These are phyloP conservation scores for Teleogryllus oceanicus DNA, from an alignment of 2,888 invertebrate genomes.

Conservation along the genomic window DNA sequence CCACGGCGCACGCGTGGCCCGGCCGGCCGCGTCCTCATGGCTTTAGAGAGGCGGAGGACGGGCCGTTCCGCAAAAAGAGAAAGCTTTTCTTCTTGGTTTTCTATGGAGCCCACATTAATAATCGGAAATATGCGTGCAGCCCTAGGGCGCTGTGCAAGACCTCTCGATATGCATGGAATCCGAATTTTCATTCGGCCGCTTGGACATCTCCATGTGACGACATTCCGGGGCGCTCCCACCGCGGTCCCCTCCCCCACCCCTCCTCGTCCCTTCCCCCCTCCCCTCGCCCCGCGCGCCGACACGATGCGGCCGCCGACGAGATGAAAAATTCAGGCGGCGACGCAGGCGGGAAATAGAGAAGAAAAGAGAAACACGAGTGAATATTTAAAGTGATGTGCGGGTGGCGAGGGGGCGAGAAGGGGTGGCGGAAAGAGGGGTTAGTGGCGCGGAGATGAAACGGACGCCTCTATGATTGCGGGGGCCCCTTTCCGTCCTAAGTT, in stretches of 20 bases:
- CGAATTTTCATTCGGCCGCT: not conserved
- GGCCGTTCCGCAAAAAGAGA: not conserved
- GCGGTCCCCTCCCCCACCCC: not conserved
- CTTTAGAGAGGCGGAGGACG: not conserved
- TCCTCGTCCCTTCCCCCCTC: not conserved
- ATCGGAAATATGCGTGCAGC: not conserved
- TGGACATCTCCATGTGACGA: slow-evolving; percentile 5
- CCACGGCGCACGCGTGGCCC: not conserved
- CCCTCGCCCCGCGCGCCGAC: not conserved
- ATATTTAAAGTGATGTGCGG: not conserved
- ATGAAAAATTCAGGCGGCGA: slow-evolving; percentile 1
- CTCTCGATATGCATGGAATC: slow-evolving; percentile 18
- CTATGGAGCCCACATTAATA: slow-evolving; percentile 11
- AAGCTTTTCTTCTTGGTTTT: slow-evolving; percentile 9
- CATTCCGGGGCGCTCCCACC: not conserved
- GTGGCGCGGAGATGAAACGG: too few species aligned
- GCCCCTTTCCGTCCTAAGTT: too few species aligned
- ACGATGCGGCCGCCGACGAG: not conserved
- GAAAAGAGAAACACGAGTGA: not conserved
- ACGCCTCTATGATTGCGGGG: too few species aligned
- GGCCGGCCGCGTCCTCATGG: not conserved
- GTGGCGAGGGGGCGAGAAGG: not conserved
- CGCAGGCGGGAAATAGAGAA: not conserved
- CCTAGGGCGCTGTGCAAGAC: not conserved
- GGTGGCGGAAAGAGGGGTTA: too few species aligned